Evolutionary conservation across 2,888 invertebrate genomes (phyloP), one percentile per base, ranked within the genome.

Genomic region (Epistrophe grossulariae): DNA sequence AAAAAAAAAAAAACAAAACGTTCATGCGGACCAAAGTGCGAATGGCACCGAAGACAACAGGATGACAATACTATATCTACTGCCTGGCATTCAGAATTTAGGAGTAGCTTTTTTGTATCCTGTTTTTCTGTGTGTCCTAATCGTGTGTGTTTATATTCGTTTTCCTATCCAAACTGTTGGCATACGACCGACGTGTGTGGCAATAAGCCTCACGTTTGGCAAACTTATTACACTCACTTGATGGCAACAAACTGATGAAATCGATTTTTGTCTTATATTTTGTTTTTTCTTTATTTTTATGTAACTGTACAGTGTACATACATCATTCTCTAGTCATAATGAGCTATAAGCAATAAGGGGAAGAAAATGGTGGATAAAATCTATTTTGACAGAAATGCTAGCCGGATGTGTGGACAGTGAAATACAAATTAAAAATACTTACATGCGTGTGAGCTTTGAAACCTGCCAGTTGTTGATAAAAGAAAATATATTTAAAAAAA

Each of bases 31-130:
- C 73, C 77, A 74, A 78, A 73, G 78, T 81, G 77, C 70, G 82
- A 82, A 82, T 71, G 59, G 52, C 82, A 17, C 64, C 74, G 82
- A 79, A 74, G 83, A 82, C 82, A 85, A 78, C 71, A 85, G 77
- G 60, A 84, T 84, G 84, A 84, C 80, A 83, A 83, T 71, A 43
- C 71, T 43, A 52, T 40, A 79, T 62, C 70, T 70, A 72, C 72
- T 66, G 60, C 40, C 71, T 72, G 59, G 59, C 64, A 50, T 66
- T 66, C 38, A 57, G 72, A 55, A 59, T 70, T 55, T 48, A 77
- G 70, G 71, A 72, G 62, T 73, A 55, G 70, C 55, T 79, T 70
- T 79, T 35, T 35, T 79, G 70, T 79, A 40, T 70, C 55, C 40
- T 79, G 60, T 60, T 60, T 60, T 60, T 38, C 38, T 35, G 45